phyloP scores from a whole-genome alignment of 2,113 vertebrate species.

The Cyanoderma ruficeps region DNA sequence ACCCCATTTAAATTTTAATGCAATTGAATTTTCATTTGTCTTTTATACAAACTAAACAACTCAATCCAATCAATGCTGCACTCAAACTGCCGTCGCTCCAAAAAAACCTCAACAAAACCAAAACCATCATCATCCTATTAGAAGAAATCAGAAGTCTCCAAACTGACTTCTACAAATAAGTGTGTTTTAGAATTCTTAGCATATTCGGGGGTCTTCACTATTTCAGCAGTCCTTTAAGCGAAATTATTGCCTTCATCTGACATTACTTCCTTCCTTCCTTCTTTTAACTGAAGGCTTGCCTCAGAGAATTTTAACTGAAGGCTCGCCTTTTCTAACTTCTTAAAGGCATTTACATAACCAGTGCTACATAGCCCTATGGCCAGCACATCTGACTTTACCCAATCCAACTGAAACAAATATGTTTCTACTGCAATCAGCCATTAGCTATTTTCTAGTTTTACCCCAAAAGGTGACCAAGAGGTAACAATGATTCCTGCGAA shows the following conservation, averaged over 20 bases:
- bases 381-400: background rate
- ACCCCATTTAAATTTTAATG: background rate
- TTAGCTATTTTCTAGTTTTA: background rate
- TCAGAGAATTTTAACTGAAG: background rate
- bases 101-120: background rate
- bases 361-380: background rate
- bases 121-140: background rate
- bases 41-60: background rate
- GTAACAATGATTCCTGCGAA: background rate
- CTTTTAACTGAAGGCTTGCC: accelerated
- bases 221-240: background rate
- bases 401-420: background rate
- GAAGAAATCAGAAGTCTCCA: background rate
- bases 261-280: background rate
- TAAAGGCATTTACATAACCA: background rate
- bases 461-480: background rate
- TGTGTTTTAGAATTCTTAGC: background rate
- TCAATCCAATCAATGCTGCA: background rate
- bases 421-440: background rate
- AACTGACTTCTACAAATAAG: background rate
- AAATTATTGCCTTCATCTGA: background rate
- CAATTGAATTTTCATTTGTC: background rate
- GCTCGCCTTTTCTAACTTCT: background rate
- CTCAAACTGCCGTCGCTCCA: background rate
- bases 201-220: background rate